Conservation (phyloP, 2,888 invertebrate genomes). For the Eumacrocentrus americanus region DNA sequence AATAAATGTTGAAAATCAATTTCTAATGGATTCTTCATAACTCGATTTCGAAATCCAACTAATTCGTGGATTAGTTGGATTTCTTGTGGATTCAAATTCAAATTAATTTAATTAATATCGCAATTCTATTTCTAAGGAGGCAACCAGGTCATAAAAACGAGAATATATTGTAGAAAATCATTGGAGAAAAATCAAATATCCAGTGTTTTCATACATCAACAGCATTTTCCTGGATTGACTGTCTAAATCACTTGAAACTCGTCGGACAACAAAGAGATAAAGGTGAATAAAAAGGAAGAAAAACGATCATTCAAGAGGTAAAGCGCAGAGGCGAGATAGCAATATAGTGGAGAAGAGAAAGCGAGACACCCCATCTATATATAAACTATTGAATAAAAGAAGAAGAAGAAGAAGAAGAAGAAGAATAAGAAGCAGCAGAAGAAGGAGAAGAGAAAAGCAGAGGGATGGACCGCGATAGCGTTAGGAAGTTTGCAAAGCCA, state of each 20-base stretch:
- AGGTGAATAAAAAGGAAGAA: conserved; percentile 20
- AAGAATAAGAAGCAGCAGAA: conserved; percentile 20
- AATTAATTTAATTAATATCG: too few relatives aligned
- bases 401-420: conserved; percentile 21
- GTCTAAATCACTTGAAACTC: conserved; percentile 28
- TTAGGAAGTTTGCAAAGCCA: conserved; percentile 30
- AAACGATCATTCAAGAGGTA: conserved; percentile 9
- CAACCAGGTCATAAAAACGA: too few relatives aligned
- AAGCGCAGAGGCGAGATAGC: conserved; percentile 6
- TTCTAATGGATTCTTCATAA: too few relatives aligned
- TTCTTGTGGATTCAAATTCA: too few relatives aligned
- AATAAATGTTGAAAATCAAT: too few relatives aligned
- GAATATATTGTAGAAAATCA: too few relatives aligned
- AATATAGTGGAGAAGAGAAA: neutral
- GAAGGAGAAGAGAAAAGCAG: conserved; percentile 22
- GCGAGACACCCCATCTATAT: conserved; percentile 6
- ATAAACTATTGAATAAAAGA: conserved; percentile 20
- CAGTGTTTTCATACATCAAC: too few relatives aligned
- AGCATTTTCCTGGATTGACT: conserved; percentile 27
- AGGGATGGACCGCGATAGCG: conserved; percentile 15
- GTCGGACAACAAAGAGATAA: conserved; percentile 28
- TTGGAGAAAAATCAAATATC: too few relatives aligned
- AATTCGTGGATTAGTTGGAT: too few relatives aligned
- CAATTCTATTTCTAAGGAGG: too few relatives aligned
- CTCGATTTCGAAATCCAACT: too few relatives aligned